A percentile compares a stretch with the other conserved stretches of the same genome.
Evolutionary conservation across 2,888 invertebrate species (phyloP).

Genomic region (Augiades crinisus): DNA sequence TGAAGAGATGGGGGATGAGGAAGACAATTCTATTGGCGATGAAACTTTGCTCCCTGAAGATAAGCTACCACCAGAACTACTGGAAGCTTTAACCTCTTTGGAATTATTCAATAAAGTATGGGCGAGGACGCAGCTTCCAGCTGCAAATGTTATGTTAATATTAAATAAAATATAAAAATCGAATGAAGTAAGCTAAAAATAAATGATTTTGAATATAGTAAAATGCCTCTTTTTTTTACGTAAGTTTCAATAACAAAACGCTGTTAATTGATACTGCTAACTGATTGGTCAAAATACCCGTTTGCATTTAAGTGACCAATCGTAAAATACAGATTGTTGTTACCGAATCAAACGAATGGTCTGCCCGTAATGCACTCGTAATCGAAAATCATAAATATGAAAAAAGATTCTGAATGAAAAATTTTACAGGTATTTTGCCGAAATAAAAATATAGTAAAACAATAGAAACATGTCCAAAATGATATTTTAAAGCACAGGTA

Average conservation of each 20-base stretch:
- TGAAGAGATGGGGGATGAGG: constrained; percentile 63
- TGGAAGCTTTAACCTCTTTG: constrained; percentile 82
- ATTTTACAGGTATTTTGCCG: constrained; percentile 53
- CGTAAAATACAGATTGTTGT: not conserved
- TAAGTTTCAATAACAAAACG: constrained; percentile 7
- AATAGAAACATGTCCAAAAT: constrained; percentile 48
- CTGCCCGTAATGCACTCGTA: constrained; percentile 29
- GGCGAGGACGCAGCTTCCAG: constrained; percentile 73
- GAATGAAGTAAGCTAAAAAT: too few relatives aligned
- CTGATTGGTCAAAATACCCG: constrained; percentile 24
- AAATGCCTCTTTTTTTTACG: too few relatives aligned
- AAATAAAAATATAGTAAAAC: constrained; percentile 47
- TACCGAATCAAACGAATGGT: constrained; percentile 20
- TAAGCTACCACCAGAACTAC: constrained; percentile 78
- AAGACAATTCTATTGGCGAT: constrained; percentile 65
- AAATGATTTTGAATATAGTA: too few relatives aligned
- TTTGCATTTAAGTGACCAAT: constrained; percentile 23
- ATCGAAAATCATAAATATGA: constrained; percentile 56
- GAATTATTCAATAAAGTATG: constrained; percentile 83
- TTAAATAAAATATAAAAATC: too few relatives aligned
- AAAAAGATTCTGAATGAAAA: constrained; percentile 52
- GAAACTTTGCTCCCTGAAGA: constrained; percentile 63
- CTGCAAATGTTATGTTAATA: constrained; percentile 78
- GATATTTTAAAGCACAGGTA: constrained; percentile 60
- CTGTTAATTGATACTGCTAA: constrained; percentile 23